phyloP scores from a whole-genome alignment of 2,888 invertebrate genomes.

The Hecatera dysodea region DNA sequence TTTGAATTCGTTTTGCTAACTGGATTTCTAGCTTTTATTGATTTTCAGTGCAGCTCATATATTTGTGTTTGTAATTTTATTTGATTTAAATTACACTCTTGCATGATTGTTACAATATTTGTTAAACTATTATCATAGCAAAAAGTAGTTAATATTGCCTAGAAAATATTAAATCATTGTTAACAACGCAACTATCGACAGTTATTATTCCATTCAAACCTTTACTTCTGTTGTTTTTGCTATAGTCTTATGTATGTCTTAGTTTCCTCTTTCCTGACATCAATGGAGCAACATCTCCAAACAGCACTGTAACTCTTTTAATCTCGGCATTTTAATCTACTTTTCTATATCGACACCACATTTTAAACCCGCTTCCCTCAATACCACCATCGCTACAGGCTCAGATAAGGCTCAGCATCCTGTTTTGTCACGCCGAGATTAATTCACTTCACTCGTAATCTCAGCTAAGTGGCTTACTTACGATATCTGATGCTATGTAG shows the following conservation, averaged over 20 bases:
- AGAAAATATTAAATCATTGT: too few species aligned
- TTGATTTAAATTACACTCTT: not conserved
- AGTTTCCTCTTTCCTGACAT: not conserved
- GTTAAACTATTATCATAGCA: not conserved
- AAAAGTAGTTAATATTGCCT: not conserved
- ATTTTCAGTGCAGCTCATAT: not conserved
- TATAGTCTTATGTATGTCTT: too few species aligned
- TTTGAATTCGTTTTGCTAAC: conserved; percentile 10
- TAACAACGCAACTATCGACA: too few species aligned
- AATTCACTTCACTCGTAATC: conserved; percentile 66
- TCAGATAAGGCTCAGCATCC: conserved; percentile 69
- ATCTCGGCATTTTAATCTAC: not conserved
- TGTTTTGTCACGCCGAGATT: conserved; percentile 73
- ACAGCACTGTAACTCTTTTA: not conserved
- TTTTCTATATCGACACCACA: conserved; percentile 31
- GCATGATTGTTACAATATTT: not conserved
- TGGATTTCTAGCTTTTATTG: conserved; percentile 11
- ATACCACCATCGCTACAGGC: conserved; percentile 54
- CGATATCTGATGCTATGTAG: conserved; percentile 74
- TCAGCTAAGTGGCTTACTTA: conserved; percentile 67
- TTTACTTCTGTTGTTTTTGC: not conserved
- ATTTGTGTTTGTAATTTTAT: not conserved
- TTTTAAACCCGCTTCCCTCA: conserved; percentile 47
- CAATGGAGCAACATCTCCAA: not conserved
- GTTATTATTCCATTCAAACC: not conserved